Percentiles rank a stretch among this genome's conserved stretches.
Evolutionary conservation across 1,140 invertebrate genomes (phyloP).

Genomic region (Drosophila prosaltans): DNA sequence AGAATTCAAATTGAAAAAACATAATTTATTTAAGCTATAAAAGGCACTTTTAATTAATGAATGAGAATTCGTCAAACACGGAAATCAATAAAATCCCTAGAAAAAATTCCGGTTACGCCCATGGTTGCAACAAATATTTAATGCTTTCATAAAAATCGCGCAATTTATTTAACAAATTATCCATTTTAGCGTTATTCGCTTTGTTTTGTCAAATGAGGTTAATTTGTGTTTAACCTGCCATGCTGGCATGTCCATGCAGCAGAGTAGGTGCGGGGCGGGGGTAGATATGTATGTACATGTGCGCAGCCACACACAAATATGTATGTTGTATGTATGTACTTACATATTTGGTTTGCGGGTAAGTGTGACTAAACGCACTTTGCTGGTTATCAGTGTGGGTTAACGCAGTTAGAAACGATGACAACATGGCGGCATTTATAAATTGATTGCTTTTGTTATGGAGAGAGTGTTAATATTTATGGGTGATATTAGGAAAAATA

Average conservation of each 20-base stretch:
- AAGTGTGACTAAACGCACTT: conserved; percentile 52
- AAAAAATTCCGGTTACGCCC: background rate
- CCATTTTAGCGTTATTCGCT: conserved; percentile 76
- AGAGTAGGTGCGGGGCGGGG: background rate
- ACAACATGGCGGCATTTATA: conserved; percentile 25
- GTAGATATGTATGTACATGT: too few species aligned
- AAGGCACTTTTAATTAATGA: too few species aligned
- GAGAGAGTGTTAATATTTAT: background rate
- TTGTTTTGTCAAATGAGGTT: conserved; percentile 83
- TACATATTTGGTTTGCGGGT: conserved; percentile 15
- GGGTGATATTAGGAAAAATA: background rate
- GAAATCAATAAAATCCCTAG: background rate
- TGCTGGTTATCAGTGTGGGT: conserved; percentile 40
- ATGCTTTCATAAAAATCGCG: conserved; percentile 67
- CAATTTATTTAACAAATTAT: conserved; percentile 83
- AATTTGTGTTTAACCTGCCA: conserved; percentile 79
- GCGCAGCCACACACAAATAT: too few species aligned
- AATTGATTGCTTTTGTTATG: conserved; percentile 13
- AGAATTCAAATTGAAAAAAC: too few species aligned
- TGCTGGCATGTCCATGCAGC: conserved; percentile 12
- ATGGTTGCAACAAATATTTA: conserved; percentile 49
- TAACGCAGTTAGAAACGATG: conserved; percentile 34
- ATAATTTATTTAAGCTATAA: too few species aligned
- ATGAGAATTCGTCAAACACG: background rate
- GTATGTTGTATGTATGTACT: background rate